Conservation (phyloP, 2,888 invertebrate genomes). For the Timandra comae region DNA sequence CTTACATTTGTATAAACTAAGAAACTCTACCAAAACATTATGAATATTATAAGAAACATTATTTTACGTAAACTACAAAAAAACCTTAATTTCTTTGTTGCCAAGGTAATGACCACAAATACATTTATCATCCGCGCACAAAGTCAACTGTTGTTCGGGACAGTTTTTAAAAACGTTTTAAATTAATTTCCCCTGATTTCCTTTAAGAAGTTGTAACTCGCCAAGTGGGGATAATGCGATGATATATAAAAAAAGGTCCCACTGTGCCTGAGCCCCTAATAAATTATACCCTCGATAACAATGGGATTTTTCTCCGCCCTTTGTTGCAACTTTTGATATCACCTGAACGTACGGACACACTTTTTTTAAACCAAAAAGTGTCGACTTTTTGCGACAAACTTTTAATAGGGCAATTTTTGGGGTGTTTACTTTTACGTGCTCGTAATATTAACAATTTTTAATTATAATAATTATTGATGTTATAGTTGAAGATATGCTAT, state of each 20-base stretch:
- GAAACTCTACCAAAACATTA: too few relatives aligned
- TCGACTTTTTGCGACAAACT: slow-evolving; percentile 6
- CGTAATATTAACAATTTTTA: too few relatives aligned
- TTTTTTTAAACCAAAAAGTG: slow-evolving; percentile 15
- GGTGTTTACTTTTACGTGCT: too few relatives aligned
- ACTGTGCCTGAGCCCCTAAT: slow-evolving; percentile 68
- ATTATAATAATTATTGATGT: too few relatives aligned
- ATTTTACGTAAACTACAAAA: too few relatives aligned
- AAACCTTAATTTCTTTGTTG: too few relatives aligned
- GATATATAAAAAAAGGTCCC: slow-evolving; percentile 77
- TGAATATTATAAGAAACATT: too few relatives aligned
- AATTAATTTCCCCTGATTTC: slow-evolving; percentile 75
- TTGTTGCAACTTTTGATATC: slow-evolving; percentile 77
- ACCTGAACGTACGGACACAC: slow-evolving; percentile 56
- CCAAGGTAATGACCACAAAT: slow-evolving; percentile 14
- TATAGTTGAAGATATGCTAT: too few relatives aligned
- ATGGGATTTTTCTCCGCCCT: slow-evolving; percentile 75
- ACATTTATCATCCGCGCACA: slow-evolving; percentile 61
- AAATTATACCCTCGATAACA: slow-evolving; percentile 78
- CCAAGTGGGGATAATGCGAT: slow-evolving; percentile 76
- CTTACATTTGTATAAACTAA: too few relatives aligned
- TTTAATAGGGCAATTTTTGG: neutral
- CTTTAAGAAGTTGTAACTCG: slow-evolving; percentile 77
- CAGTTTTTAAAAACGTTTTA: slow-evolving; percentile 68
- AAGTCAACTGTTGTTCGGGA: slow-evolving; percentile 63